Conservation (phyloP, 2,888 invertebrate genomes). For the Ennomos erosarius region DNA sequence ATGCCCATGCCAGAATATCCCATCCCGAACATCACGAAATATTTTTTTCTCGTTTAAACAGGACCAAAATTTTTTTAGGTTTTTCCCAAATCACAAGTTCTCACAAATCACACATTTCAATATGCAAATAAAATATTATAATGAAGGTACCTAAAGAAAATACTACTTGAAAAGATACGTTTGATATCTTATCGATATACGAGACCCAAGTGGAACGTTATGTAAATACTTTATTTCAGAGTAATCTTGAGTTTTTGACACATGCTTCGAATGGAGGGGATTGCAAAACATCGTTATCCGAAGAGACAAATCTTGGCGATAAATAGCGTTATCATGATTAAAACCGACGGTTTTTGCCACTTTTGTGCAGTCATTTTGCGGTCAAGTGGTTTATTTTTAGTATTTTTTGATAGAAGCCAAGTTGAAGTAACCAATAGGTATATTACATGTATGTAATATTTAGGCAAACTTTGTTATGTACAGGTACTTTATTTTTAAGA, state of each 20-base stretch:
- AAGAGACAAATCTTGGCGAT: conserved; percentile 23
- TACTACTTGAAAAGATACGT: not conserved
- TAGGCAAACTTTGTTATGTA: too few relatives aligned
- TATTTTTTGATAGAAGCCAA: too few relatives aligned
- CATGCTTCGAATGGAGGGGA: conserved; percentile 31
- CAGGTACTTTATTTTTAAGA: too few relatives aligned
- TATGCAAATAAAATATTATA: not conserved
- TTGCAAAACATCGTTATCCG: conserved; percentile 19
- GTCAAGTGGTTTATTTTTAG: conserved; percentile 12
- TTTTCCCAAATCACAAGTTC: too few relatives aligned
- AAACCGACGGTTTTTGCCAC: conserved; percentile 3
- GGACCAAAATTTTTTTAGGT: conserved; percentile 7
- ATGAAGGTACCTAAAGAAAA: not conserved
- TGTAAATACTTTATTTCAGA: conserved; percentile 15
- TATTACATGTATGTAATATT: too few relatives aligned
- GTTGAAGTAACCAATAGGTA: too few relatives aligned
- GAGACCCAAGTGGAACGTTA: conserved; percentile 6
- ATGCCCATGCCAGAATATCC: conserved; percentile 49
- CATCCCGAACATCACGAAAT: conserved; percentile 24
- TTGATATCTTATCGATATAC: not conserved
- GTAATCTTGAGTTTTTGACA: conserved; percentile 26
- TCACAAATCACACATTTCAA: too few relatives aligned
- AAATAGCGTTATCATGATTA: conserved; percentile 29
- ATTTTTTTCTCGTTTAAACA: conserved; percentile 2
- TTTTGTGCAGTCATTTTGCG: not conserved